Evolutionary conservation across 2,888 invertebrate genomes (phyloP).

Genomic region (Sminthurides aquaticus): DNA sequence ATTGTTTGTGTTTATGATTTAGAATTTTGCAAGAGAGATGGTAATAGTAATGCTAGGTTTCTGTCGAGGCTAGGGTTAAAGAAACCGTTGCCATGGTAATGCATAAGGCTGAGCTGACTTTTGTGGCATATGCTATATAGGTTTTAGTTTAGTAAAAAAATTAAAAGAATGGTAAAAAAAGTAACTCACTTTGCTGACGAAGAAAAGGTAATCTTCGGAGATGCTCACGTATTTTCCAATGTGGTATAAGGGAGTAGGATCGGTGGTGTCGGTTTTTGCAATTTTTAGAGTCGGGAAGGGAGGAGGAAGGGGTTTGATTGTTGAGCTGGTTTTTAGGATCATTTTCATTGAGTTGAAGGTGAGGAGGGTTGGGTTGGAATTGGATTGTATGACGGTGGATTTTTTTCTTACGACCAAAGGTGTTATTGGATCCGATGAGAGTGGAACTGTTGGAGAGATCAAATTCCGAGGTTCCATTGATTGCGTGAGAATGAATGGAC

Average conservation of each 20-base stretch:
- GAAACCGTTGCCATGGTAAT: no score
- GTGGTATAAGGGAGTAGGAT: slow-evolving; percentile 40
- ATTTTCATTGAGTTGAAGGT: background rate
- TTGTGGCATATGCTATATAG: no score
- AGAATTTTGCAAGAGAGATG: no score
- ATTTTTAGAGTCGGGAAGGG: slow-evolving; percentile 1
- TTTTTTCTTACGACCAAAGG: slow-evolving; percentile 26
- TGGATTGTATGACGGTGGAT: slow-evolving; percentile 21
- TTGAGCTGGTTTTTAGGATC: background rate
- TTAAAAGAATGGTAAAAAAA: slow-evolving; percentile 2
- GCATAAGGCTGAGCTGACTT: no score
- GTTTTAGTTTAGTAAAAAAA: no score
- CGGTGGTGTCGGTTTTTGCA: slow-evolving; percentile 33
- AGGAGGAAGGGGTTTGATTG: background rate
- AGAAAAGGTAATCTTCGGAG: slow-evolving; percentile 41
- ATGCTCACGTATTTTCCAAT: slow-evolving; percentile 43
- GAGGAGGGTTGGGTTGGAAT: background rate
- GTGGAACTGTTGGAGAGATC: slow-evolving; percentile 15
- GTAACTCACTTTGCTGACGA: slow-evolving; percentile 26
- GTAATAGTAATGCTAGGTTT: no score
- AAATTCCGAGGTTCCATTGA: background rate
- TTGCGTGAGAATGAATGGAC: background rate
- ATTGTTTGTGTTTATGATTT: no score
- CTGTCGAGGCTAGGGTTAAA: no score
- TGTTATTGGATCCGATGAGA: slow-evolving; percentile 16